Percentiles rank a stretch among this genome's conserved stretches.
Conservation (phyloP, 2,797 vertebrate genomes). For the Borostomias antarcticus region DNA sequence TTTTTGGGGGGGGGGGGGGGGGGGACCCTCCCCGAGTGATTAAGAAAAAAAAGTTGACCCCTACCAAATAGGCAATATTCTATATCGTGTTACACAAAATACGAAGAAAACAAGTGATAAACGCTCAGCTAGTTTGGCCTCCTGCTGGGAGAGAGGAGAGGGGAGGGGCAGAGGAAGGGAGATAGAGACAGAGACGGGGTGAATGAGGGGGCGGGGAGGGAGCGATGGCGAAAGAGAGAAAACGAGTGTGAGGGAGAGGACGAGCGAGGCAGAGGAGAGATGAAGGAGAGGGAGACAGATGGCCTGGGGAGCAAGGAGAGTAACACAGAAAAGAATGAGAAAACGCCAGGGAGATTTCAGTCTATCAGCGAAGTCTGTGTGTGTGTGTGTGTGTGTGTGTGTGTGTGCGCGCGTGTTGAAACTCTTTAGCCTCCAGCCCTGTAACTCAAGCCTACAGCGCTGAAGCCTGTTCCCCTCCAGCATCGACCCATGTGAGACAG, state of each 20-base stretch:
- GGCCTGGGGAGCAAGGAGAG: too few relatives aligned
- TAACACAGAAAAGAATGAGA: neutral
- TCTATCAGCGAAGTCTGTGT: neutral
- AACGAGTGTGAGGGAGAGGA: neutral
- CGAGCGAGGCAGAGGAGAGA: neutral
- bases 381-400: too few relatives aligned
- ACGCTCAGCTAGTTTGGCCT: too few relatives aligned
- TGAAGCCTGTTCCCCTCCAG: conserved; percentile 23
- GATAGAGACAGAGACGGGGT: neutral
- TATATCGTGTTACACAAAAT: too few relatives aligned
- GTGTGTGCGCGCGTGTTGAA: too few relatives aligned
- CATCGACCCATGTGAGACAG: conserved; percentile 64
- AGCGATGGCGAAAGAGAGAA: neutral
- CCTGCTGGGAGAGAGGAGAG: neutral
- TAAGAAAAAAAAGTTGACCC: too few relatives aligned
- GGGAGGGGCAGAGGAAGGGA: neutral
- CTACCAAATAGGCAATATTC: too few relatives aligned
- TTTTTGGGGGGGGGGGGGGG: too few relatives aligned
- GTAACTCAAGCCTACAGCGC: conserved; percentile 26
- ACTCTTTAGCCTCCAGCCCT: too few relatives aligned
- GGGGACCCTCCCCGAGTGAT: too few relatives aligned
- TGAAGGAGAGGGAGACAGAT: neutral
- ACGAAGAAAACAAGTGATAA: too few relatives aligned
- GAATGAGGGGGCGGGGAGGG: neutral
- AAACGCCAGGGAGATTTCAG: neutral